Conservation (phyloP, 1,140 invertebrate genomes). For the Trichonephila inaurata region DNA sequence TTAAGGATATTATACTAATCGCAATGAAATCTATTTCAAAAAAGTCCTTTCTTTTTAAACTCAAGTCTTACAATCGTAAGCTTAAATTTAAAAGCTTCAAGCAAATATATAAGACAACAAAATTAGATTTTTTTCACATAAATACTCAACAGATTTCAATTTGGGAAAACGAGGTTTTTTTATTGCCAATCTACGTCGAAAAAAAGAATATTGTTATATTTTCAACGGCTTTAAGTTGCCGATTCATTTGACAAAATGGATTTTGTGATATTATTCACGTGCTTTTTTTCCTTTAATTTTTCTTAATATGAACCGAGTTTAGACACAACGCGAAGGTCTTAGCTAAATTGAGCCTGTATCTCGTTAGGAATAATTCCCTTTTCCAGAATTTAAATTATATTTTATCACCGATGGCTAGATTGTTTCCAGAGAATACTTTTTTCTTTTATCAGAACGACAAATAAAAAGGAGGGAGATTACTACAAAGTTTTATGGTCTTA, state of each 20-base stretch:
- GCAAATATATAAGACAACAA: too few species aligned
- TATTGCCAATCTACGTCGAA: neutral
- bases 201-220: slow-evolving; percentile 31
- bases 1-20: too few species aligned
- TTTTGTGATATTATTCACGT: slow-evolving; percentile 10
- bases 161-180: neutral
- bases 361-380: slow-evolving; percentile 54
- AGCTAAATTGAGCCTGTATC: slow-evolving; percentile 44
- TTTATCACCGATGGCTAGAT: slow-evolving; percentile 28
- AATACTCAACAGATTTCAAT: too few species aligned
- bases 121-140: too few species aligned
- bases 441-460: neutral
- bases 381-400: slow-evolving; percentile 59
- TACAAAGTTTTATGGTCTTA: slow-evolving; percentile 3
- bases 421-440: neutral
- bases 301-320: neutral
- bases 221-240: slow-evolving; percentile 35
- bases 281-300: neutral
- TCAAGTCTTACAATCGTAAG: too few species aligned
- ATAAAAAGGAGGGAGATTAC: neutral
- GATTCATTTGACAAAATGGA: slow-evolving; percentile 33
- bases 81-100: too few species aligned
- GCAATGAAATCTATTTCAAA: too few species aligned
- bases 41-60: too few species aligned
- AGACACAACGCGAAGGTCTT: neutral